phyloP scores from a whole-genome alignment of 2,113 vertebrate species.

The Boleophthalmus pectinirostris region DNA sequence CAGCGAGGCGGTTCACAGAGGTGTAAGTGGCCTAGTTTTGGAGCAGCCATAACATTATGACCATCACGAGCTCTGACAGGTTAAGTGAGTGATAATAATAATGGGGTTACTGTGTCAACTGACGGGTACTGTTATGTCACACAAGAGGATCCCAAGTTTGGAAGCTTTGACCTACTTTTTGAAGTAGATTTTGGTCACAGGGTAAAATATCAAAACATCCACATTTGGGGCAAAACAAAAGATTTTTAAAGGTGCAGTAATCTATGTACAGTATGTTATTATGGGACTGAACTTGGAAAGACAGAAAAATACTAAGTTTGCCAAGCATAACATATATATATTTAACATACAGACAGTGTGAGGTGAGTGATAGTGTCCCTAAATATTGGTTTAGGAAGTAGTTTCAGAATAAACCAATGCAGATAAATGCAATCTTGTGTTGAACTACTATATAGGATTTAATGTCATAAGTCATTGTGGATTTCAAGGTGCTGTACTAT shows the following conservation, averaged over 20 bases:
- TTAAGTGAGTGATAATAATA: conserved; percentile 5
- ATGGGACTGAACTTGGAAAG: too few species aligned
- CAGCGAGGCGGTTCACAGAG: neutral
- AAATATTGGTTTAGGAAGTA: too few species aligned
- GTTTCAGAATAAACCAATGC: too few species aligned
- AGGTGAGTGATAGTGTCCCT: too few species aligned
- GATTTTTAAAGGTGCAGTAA: neutral
- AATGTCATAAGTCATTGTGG: too few species aligned
- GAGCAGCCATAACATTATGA: conserved; percentile 11
- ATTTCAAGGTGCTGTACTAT: too few species aligned
- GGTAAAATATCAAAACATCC: neutral
- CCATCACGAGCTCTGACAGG: conserved; percentile 4
- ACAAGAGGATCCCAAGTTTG: neutral
- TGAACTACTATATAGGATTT: too few species aligned
- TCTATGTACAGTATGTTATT: neutral
- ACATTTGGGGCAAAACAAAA: neutral
- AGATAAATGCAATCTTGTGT: too few species aligned
- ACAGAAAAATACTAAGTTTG: too few species aligned
- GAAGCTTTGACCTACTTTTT: neutral
- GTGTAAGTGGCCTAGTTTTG: conserved; percentile 4
- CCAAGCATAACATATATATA: too few species aligned
- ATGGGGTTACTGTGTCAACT: neutral
- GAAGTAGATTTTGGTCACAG: neutral
- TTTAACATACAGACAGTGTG: too few species aligned
- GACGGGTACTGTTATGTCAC: neutral